Base-by-base conservation (phyloP, 2,888 invertebrate genomes). In the Saturnia japonica region DNA sequence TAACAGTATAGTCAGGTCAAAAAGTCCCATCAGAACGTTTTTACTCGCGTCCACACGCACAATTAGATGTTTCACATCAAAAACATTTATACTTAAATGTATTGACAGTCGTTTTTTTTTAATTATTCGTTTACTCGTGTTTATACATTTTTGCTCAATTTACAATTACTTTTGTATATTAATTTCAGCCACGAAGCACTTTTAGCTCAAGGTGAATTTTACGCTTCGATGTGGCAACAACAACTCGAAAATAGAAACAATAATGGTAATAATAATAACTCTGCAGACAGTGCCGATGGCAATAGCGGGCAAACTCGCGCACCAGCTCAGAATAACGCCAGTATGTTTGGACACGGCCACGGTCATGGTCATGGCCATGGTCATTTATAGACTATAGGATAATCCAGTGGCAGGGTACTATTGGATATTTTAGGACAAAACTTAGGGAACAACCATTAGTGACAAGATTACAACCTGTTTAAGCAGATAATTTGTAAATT, bases 181-280 rank as follows among this genome's bases (percentile, higher is more conserved):
- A 74, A 74, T 74, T 93, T 94, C 89, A 97, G 97, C 69, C 97
- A 97, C 88, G 96, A 96, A 74, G 95, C 96, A 68, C 91, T 97
- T 7, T 87, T 97, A 67, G 92, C 93, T 1, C 93, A 93, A 79
- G 95, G 95, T 74, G 98, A 98, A 6, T 90, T 97, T 68, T 99
- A 99, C 91, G 95, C 97, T 0, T 95, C 96, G 42, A 99, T 99
- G 99, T 99, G 99, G 99, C 96, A 96, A 77, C 97, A 98, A 77
- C 99, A 99, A 82, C 89, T 97, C 12, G 96, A 96, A 80, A 95
- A 92, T 70, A 88, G 94, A 72, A 91, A 90, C 72, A 88, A 87
- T 60, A 60, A 60, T 28, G 28, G 57, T 28, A 60, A 54, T 28
- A 81, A 77, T 68, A 80, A 75, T 67, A 75, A 73, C 70, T 75